phyloP scores from a whole-genome alignment of 2,797 vertebrate genomes.

The Limosa lapponica region DNA sequence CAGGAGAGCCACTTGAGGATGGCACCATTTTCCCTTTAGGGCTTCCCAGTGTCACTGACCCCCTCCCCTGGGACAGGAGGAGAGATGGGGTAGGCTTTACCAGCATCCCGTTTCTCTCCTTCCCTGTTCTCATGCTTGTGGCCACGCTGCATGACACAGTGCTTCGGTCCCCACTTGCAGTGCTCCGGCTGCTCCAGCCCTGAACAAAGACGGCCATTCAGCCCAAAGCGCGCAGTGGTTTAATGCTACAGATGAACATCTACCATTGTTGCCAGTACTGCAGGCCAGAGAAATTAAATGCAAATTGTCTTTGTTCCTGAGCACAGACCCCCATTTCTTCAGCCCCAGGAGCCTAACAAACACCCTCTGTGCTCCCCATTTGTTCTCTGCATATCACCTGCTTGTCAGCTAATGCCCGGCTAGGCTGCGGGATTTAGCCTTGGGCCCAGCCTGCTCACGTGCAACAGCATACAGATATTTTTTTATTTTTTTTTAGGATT shows the following conservation, averaged over 20 bases:
- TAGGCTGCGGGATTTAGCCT: neutral
- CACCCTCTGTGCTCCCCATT: neutral
- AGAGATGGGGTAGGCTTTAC: neutral
- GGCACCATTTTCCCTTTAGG: neutral
- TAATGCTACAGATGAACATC: neutral
- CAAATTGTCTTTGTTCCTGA: conserved; percentile 6
- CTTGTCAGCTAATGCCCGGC: neutral
- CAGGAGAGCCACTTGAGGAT: neutral
- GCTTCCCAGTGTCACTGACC: neutral
- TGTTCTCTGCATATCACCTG: neutral
- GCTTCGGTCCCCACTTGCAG: neutral
- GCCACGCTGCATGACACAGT: accelerated
- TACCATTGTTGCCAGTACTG: conserved; percentile 17
- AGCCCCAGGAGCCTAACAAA: conserved; percentile 17
- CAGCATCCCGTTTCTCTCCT: neutral
- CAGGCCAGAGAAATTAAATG: conserved; percentile 41
- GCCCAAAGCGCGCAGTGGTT: accelerated
- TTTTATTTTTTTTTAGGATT: neutral
- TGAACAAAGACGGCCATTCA: conserved; percentile 27
- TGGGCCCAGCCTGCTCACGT: neutral
- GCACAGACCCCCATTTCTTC: conserved; percentile 38
- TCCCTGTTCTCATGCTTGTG: accelerated
- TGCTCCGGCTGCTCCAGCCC: neutral
- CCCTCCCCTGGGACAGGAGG: neutral
- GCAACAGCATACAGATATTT: neutral